These are phyloP conservation scores for Baronia brevicornis DNA, from an alignment of 2,888 invertebrate genomes.

Conservation along the genomic window DNA sequence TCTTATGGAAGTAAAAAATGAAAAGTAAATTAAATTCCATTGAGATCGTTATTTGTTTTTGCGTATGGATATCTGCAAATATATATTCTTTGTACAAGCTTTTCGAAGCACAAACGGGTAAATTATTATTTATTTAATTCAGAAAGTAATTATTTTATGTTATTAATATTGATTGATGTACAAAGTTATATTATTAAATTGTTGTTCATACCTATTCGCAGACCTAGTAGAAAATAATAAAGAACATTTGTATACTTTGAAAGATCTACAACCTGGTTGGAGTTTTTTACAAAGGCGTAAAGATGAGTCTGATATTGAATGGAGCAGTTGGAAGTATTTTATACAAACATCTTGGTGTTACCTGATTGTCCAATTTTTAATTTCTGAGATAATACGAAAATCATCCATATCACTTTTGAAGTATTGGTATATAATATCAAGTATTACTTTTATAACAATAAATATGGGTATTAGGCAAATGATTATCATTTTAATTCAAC, in stretches of 20 bases:
- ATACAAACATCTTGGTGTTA: slow-evolving; percentile 70
- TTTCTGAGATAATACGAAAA: slow-evolving; percentile 67
- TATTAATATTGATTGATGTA: slow-evolving; percentile 1
- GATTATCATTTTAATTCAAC: slow-evolving; percentile 70
- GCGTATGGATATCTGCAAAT: slow-evolving; percentile 72
- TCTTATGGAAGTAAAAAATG: slow-evolving; percentile 29
- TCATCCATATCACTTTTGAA: slow-evolving; percentile 43
- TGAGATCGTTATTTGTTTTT: slow-evolving; percentile 66
- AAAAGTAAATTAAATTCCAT: slow-evolving; percentile 30
- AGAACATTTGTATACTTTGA: slow-evolving; percentile 29
- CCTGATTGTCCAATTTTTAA: slow-evolving; percentile 69
- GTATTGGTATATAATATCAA: slow-evolving; percentile 72
- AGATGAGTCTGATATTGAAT: slow-evolving; percentile 83
- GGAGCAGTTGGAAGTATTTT: slow-evolving; percentile 78
- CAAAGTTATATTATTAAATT: neutral
- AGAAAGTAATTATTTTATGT: slow-evolving; percentile 6
- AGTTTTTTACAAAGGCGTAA: slow-evolving; percentile 66
- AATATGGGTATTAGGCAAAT: slow-evolving; percentile 68
- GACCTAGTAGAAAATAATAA: slow-evolving; percentile 41
- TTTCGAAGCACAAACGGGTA: slow-evolving; percentile 70
- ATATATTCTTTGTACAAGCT: slow-evolving; percentile 74
- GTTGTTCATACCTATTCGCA: slow-evolving; percentile 28
- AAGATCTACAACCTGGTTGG: slow-evolving; percentile 77
- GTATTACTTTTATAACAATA: slow-evolving; percentile 56
- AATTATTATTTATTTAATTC: slow-evolving; percentile 22